phyloP scores from a whole-genome alignment of 2,113 vertebrate genomes.

The Dicentrarchus labrax region DNA sequence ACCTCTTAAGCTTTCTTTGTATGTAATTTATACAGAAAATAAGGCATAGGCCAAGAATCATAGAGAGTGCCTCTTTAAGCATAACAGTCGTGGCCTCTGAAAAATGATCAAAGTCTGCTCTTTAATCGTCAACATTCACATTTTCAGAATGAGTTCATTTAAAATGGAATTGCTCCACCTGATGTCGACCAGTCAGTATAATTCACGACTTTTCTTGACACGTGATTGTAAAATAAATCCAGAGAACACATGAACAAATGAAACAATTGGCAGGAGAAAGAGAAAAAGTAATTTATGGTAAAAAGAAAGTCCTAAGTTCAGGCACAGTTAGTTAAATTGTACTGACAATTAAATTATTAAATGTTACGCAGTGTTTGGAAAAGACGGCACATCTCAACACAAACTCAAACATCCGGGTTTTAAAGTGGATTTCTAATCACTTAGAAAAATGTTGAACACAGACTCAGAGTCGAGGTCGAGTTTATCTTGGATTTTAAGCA shows the following conservation, averaged over 20 bases:
- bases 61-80: slow-evolving; percentile 83
- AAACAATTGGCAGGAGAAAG: slow-evolving; percentile 28
- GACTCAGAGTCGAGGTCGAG: slow-evolving; percentile 61
- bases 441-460: slow-evolving; percentile 71
- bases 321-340: slow-evolving; percentile 19
- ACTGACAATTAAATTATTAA: slow-evolving; percentile 41
- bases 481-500: slow-evolving; percentile 79
- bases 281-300: slow-evolving; percentile 31
- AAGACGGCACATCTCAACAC: slow-evolving; percentile 38
- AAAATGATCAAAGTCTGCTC: slow-evolving; percentile 81
- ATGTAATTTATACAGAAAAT: slow-evolving; percentile 87
- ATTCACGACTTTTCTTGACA: slow-evolving; percentile 60
- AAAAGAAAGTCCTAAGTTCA: slow-evolving; percentile 31
- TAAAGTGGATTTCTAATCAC: slow-evolving; percentile 71
- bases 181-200: slow-evolving; percentile 53
- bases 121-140: slow-evolving; percentile 80
- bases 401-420: slow-evolving; percentile 45
- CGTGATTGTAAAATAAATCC: slow-evolving; percentile 56
- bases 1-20: slow-evolving; percentile 86
- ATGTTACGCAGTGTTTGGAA: slow-evolving; percentile 46
- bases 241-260: slow-evolving; percentile 38
- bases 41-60: slow-evolving; percentile 82
- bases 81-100: slow-evolving; percentile 84
- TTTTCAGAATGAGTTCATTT: slow-evolving; percentile 79
- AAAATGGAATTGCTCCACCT: slow-evolving; percentile 58